Evolutionary conservation across 2,113 vertebrate genomes (phyloP).

Genomic region (Astatoreochromis straeleni): DNA sequence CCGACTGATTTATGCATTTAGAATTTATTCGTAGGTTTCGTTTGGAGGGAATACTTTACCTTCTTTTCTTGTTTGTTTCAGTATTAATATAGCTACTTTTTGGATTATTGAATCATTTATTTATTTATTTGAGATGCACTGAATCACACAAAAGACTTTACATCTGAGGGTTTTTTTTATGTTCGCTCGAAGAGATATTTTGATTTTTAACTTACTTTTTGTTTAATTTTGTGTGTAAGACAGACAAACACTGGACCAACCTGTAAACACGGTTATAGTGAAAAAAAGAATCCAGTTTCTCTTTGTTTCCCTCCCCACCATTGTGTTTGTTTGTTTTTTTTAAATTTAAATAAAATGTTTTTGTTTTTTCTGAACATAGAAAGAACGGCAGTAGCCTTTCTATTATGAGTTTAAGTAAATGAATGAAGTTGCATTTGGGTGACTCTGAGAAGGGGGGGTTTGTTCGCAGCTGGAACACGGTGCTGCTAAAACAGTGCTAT

Average conservation of each 20-base stretch:
- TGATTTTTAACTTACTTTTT: background rate
- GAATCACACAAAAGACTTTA: background rate
- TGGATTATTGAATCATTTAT: background rate
- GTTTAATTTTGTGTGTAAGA: background rate
- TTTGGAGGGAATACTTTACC: background rate
- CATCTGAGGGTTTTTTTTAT: accelerated
- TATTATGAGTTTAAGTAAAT: background rate
- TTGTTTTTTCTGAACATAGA: background rate
- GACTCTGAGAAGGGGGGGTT: background rate
- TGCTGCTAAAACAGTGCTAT: background rate
- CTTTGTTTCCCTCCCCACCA: background rate
- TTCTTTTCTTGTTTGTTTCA: background rate
- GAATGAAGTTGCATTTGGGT: accelerated
- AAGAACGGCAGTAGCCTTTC: too few species aligned
- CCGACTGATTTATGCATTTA: background rate
- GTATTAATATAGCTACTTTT: background rate
- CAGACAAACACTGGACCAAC: background rate
- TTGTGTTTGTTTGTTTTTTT: background rate
- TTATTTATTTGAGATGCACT: background rate
- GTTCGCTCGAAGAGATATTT: background rate
- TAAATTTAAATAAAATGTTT: background rate
- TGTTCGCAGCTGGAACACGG: background rate
- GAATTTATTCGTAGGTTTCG: accelerated
- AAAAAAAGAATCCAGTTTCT: background rate
- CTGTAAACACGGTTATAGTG: background rate